Evolutionary conservation across 2,888 invertebrate genomes (phyloP).

Genomic region (Metacarcinus magister): DNA sequence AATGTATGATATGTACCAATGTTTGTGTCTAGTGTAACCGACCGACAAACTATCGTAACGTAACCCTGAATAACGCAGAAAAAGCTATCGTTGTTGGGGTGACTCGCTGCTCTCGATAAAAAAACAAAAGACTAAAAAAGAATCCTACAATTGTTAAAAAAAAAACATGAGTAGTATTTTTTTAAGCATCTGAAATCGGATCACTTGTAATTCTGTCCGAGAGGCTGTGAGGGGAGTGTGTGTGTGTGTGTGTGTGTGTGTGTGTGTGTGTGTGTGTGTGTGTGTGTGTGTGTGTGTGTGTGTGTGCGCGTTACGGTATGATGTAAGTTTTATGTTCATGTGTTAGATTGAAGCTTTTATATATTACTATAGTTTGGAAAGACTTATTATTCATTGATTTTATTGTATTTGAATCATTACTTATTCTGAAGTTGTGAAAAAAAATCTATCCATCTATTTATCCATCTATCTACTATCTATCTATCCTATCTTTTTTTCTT

Average conservation of each 20-base stretch:
- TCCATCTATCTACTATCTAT: too few relatives aligned
- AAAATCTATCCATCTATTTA: too few relatives aligned
- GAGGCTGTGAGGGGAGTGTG: neutral
- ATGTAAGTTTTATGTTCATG: neutral
- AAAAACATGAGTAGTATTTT: neutral
- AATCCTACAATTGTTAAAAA: neutral
- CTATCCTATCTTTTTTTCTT: too few relatives aligned
- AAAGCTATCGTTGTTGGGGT: neutral
- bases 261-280: neutral
- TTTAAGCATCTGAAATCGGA: neutral
- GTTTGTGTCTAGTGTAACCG: too few relatives aligned
- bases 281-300: too few relatives aligned
- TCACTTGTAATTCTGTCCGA: neutral
- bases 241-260: conserved; percentile 6
- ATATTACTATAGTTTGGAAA: too few relatives aligned
- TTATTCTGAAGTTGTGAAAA: too few relatives aligned
- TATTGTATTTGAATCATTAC: too few relatives aligned
- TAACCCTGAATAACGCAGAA: neutral
- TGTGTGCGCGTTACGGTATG: neutral
- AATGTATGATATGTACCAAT: too few relatives aligned
- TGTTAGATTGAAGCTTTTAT: too few relatives aligned
- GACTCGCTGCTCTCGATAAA: neutral
- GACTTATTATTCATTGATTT: too few relatives aligned
- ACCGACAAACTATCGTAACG: neutral
- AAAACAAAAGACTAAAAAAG: neutral